Base-by-base conservation (phyloP, 2,888 invertebrate species). In the Acleris sparsana region DNA sequence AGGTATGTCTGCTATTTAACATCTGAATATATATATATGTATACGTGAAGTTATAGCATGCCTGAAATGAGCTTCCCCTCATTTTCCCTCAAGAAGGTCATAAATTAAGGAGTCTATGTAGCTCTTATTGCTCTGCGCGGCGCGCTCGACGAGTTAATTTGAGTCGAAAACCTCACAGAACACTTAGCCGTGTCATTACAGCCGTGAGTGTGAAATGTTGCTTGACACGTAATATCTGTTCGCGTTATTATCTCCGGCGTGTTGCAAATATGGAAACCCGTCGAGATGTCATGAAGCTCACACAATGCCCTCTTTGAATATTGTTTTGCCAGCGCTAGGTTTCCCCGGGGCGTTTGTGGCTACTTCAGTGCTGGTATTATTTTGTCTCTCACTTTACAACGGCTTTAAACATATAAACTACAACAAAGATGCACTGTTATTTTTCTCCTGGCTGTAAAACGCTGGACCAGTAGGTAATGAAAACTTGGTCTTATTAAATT, bases 151-250 rank as follows among this genome's bases (percentile, higher is more conserved):
- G 56, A 66, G 62, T 57, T 62, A 61, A 66, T 62, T 66, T 62
- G 61, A 57, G 66, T 62, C 62, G 52, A 53, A 57, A 66, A 62
- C 62, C 66, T 48, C 60, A 61, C 55, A 61, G 56, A 55, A 33
- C 52, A 61, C 56, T 56, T 66, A 61, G 46, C 17, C 44, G 53
- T 57, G 66, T 66, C 66, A 66, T 66, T 66, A 66, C 51, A 55
- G 44, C 43, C 49, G 61, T 51, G 65, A 65, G 65, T 61, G 66
- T 48, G 65, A 66, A 66, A 62, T 52, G 46, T 57, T 61, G 61
- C 51, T 56, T 48, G 57, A 62, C 61, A 66, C 57, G 62, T 62
- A 66, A 57, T 66, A 66, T 66, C 52, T 61, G 51, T 65, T 61
- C 49, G 56, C 55, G 44, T 60, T 11, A 11, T 53, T 62, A 59